Percentiles rank a stretch among this genome's conserved stretches.
phyloP scores from a whole-genome alignment of 2,797 vertebrate genomes.

The Taenioides sp. region DNA sequence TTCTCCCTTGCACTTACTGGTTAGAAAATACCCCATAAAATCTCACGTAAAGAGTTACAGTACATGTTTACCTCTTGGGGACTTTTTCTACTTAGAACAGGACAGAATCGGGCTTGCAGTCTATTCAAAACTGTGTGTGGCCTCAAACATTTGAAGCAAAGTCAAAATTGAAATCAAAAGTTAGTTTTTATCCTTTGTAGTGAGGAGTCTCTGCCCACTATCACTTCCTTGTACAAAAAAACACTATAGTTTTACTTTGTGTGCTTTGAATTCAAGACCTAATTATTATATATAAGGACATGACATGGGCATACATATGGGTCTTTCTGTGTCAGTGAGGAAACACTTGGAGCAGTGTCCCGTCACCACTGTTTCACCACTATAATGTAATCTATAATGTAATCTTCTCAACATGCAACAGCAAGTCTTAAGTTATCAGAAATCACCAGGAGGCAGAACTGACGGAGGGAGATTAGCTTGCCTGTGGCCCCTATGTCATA shows the following conservation, averaged over 20 bases:
- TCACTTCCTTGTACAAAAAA: constrained; percentile 22
- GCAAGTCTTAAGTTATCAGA: constrained; percentile 18
- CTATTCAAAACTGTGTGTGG: constrained; percentile 43
- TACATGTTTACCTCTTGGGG: constrained; percentile 49
- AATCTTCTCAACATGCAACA: constrained; percentile 17
- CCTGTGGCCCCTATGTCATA: constrained; percentile 11
- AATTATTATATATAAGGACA: not conserved
- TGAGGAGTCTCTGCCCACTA: constrained; percentile 34
- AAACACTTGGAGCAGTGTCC: not conserved
- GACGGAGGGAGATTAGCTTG: constrained; percentile 20
- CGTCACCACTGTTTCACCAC: not conserved
- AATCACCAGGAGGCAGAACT: not conserved
- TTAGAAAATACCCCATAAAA: constrained; percentile 56
- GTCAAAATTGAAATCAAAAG: constrained; percentile 44
- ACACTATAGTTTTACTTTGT: constrained; percentile 17
- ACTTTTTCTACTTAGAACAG: constrained; percentile 14
- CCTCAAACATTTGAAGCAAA: constrained; percentile 52
- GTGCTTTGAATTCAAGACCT: constrained; percentile 11
- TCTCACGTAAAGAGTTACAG: constrained; percentile 21
- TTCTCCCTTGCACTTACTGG: not conserved
- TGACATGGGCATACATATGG: not conserved
- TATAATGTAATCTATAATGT: constrained; percentile 11
- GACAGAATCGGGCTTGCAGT: constrained; percentile 21
- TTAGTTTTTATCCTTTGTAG: constrained; percentile 60
- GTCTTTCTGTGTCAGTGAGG: not conserved